These are phyloP conservation scores for Myotis yumanensis DNA, from an alignment of 2,113 vertebrate species.

Conservation along the genomic window DNA sequence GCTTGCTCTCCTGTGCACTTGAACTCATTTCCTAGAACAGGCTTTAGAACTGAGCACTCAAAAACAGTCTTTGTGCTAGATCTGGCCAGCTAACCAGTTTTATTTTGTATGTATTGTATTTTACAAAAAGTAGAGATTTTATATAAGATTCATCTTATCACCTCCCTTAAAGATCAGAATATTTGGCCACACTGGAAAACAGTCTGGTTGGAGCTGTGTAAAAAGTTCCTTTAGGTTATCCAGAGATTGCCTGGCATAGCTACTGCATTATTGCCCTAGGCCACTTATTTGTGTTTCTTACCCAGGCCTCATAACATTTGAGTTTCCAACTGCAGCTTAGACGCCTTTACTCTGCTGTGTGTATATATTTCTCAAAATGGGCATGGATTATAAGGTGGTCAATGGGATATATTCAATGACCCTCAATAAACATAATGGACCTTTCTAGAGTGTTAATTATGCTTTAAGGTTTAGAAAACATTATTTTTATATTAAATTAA, in stretches of 20 bases:
- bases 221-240: neutral
- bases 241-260: neutral
- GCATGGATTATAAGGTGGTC: neutral
- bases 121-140: conserved; percentile 1
- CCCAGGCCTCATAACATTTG: neutral
- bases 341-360: neutral
- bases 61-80: neutral
- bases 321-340: neutral
- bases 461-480: neutral
- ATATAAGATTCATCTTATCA: neutral
- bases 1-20: neutral
- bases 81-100: neutral
- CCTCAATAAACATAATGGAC: neutral
- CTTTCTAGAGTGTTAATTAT: neutral
- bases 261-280: neutral
- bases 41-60: neutral
- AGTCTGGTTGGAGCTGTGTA: neutral
- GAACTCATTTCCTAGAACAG: conserved; percentile 30
- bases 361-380: neutral
- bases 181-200: neutral
- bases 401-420: neutral
- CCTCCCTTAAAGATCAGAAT: neutral
- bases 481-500: neutral
- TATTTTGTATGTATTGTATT: neutral
- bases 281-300: neutral